phyloP scores from a whole-genome alignment of 2,113 vertebrate species.

The Triplophysa tibetana region DNA sequence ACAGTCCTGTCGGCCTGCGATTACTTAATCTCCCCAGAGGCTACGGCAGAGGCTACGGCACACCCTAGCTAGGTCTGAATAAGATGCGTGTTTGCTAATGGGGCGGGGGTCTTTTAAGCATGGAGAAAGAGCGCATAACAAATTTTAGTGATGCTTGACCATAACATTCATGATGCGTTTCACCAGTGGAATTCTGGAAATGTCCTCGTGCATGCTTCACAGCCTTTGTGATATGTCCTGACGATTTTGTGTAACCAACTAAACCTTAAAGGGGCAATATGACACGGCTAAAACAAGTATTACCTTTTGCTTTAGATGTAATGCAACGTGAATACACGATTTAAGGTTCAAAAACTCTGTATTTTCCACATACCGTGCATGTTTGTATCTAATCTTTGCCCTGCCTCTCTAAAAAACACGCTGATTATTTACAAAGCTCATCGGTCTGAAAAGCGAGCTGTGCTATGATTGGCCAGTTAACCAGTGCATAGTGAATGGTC shows the following conservation, averaged over 20 bases:
- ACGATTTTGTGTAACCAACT: neutral
- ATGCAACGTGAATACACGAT: too few species aligned
- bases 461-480: too few species aligned
- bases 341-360: too few species aligned
- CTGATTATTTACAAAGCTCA: too few species aligned
- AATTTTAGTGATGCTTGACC: slow-evolving; percentile 20
- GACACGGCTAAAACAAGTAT: too few species aligned
- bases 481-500: too few species aligned
- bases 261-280: neutral
- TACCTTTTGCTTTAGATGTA: too few species aligned
- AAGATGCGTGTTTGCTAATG: slow-evolving; percentile 39
- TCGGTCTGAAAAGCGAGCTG: too few species aligned
- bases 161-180: neutral
- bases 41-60: neutral
- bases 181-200: slow-evolving; percentile 5
- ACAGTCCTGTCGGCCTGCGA: slow-evolving; percentile 3
- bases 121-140: neutral
- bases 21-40: neutral
- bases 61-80: slow-evolving; percentile 26
- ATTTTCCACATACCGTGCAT: too few species aligned
- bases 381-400: too few species aligned
- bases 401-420: too few species aligned
- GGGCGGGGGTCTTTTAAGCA: neutral
- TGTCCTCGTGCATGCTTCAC: neutral
- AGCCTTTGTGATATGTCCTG: neutral